Base-by-base conservation (phyloP, 2,113 vertebrate genomes). In the Alligator mississippiensis region DNA sequence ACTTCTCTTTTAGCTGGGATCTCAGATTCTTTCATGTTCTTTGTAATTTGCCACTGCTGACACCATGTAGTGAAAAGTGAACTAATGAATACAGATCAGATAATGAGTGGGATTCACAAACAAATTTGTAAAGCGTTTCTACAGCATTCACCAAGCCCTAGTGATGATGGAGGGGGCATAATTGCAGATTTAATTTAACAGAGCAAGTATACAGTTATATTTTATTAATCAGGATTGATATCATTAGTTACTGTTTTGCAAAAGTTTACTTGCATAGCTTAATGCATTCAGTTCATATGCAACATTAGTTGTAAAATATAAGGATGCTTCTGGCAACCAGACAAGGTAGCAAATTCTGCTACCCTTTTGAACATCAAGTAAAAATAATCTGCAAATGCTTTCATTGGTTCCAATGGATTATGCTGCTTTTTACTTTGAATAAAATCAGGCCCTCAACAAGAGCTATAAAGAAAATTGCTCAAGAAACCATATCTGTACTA, bases 171-270 rank as follows among this genome's bases (percentile, higher is more conserved):
- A 72, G 0, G 1, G 1, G 62, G 5, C 60, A 5, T 25, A 76
- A 62, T 60, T 21, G 30, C 0, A 2, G 47, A 81, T 22, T 62
- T 4, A 60, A 9, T 7, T 30, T 72, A 78, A 59, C 63, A 16
- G 22, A 55, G 75, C 2, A 1, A 57, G 61, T 15, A 8, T 60
- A 57, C 66, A 84, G 76, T 34, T 54, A 24, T 11, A 3, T 1
- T 64, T 47, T 21, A 1, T 38, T 25, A 72, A 22, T 34, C 72
- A 34, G 54, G 14, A 2, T 38, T 3, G 72, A 38, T 61, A 2
- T 6, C 2, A 11, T 4, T 62, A 2, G 4, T 18, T 59, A 15
- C 4, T 3, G 30, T 0, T 30, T 57, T 68, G 60, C 24, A 24
- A 74, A 64, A 6, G 19, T 21, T 70, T 11, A 11, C 66, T 70